Evolutionary conservation across 2,113 vertebrate genomes (phyloP).

Genomic region (Aplodontia rufa): DNA sequence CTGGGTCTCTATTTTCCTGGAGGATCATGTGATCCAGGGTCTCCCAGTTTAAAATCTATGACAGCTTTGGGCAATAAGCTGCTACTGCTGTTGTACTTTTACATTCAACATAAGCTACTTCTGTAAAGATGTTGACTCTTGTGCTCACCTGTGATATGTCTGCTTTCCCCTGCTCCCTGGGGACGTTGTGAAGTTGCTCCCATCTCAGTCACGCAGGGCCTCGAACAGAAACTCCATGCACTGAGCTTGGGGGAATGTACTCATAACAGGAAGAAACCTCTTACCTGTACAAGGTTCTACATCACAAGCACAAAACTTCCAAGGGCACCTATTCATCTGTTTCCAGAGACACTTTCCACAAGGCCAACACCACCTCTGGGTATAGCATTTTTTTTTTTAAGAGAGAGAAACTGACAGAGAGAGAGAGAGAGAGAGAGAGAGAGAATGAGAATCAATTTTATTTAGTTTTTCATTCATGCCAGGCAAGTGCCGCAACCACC

Average conservation of each 20-base stretch:
- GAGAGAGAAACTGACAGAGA: too few relatives aligned
- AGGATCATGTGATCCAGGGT: neutral
- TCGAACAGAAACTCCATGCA: fast-evolving
- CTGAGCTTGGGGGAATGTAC: neutral
- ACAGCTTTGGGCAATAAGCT: neutral
- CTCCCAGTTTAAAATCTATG: neutral
- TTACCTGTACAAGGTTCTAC: neutral
- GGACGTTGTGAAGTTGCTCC: neutral
- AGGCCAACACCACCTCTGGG: neutral
- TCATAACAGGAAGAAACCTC: neutral
- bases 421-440: too few relatives aligned
- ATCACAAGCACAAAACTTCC: too few relatives aligned
- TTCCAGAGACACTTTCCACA: neutral
- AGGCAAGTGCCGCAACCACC: too few relatives aligned
- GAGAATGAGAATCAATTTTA: too few relatives aligned
- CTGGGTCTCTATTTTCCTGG: neutral
- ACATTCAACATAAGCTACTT: neutral
- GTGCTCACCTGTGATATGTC: neutral
- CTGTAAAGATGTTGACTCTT: neutral
- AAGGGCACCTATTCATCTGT: too few relatives aligned
- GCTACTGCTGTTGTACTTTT: neutral
- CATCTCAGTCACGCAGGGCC: neutral
- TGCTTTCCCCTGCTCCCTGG: neutral
- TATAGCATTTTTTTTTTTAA: too few relatives aligned
- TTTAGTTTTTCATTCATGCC: too few relatives aligned